phyloP scores from a whole-genome alignment of 1,140 invertebrate genomes.

The Leptinotarsa defecta region DNA sequence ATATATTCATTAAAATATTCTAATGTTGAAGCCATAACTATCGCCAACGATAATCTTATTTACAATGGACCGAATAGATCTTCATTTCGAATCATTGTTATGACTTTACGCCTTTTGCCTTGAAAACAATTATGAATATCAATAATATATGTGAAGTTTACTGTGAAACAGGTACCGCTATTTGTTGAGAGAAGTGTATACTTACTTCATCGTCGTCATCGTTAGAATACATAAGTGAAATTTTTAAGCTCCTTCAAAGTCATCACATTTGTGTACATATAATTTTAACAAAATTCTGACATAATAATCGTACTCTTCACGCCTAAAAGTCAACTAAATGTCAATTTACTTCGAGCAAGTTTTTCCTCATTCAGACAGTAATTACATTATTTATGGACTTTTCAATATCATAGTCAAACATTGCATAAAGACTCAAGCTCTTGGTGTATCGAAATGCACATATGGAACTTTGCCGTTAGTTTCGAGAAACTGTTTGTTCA shows the following conservation, averaged over 20 bases:
- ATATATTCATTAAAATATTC: neutral
- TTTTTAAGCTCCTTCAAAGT: conserved; percentile 1
- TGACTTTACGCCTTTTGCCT: no score
- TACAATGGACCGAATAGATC: no score
- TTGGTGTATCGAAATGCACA: neutral
- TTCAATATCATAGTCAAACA: neutral
- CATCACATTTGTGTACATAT: conserved; percentile 9
- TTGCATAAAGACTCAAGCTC: neutral
- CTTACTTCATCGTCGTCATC: neutral
- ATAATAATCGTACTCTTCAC: neutral
- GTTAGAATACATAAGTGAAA: neutral
- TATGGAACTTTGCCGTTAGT: neutral
- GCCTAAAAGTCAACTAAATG: neutral
- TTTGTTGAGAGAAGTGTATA: no score
- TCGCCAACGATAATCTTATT: no score
- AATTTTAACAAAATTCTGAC: conserved; percentile 17
- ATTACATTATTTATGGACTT: conserved; percentile 6
- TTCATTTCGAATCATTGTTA: no score
- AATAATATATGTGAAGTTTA: no score
- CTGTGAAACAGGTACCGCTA: no score
- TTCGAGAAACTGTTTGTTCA: neutral
- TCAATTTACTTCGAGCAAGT: neutral
- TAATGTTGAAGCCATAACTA: no score
- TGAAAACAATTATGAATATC: no score
- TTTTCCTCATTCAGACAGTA: neutral